These are phyloP conservation scores for Lophochroa leadbeateri DNA, from an alignment of 2,113 vertebrate genomes.

Conservation along the genomic window DNA sequence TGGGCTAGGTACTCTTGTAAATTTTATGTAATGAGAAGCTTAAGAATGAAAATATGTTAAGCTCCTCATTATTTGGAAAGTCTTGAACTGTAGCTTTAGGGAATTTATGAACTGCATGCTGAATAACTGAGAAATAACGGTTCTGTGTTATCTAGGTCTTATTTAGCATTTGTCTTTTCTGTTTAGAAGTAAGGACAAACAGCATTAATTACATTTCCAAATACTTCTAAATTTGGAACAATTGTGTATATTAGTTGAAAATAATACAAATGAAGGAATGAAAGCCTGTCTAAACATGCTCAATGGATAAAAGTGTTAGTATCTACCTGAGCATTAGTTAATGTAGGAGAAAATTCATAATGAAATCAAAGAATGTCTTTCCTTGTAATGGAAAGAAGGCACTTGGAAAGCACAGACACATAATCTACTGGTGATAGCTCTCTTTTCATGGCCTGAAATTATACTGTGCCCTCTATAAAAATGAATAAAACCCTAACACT, in stretches of 20 bases:
- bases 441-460: neutral
- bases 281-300: conserved; percentile 5
- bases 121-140: neutral
- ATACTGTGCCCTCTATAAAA: neutral
- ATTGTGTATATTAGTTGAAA: neutral
- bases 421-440: neutral
- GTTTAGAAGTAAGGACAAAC: neutral
- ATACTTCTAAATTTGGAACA: neutral
- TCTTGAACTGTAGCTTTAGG: neutral
- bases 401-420: neutral
- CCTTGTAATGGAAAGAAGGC: neutral
- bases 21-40: neutral
- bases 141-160: neutral
- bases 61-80: neutral
- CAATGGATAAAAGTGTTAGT: neutral
- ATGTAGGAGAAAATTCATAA: neutral
- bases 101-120: neutral
- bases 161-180: neutral
- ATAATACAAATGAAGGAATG: neutral
- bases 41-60: conserved; percentile 7
- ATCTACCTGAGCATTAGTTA: neutral
- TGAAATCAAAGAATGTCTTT: neutral
- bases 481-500: neutral
- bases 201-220: neutral
- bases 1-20: neutral